Percentiles rank a stretch among this genome's conserved stretches.
phyloP scores from a whole-genome alignment of 30 jellyfish, hydroid and myxozoan genomes.

The Aurelia sp. region DNA sequence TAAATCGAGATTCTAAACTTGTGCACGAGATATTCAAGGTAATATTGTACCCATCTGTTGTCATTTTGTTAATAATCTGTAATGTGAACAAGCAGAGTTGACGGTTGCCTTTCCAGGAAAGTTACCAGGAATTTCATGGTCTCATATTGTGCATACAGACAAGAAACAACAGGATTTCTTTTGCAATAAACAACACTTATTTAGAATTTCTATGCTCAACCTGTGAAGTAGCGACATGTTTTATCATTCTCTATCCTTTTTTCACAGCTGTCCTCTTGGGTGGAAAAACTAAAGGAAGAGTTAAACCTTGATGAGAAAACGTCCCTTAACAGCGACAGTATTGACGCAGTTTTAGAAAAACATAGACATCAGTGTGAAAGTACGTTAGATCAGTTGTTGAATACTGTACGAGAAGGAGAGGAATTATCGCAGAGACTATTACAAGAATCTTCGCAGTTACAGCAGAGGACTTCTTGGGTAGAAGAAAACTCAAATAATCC shows the following conservation, averaged over 20 bases:
- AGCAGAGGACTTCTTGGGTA: constrained; percentile 40
- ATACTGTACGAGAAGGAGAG: constrained; percentile 97
- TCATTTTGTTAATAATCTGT: background rate
- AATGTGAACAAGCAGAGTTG: background rate
- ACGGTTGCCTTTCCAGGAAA: no score
- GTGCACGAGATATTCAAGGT: no score
- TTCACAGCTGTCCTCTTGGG: constrained; percentile 84
- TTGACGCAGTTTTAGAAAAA: constrained; percentile 87
- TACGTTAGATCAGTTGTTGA: constrained; percentile 81
- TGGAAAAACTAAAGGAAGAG: constrained; percentile 90
- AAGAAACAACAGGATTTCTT: no score
- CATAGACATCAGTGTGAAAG: constrained; percentile 93
- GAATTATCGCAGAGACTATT: constrained; percentile 78
- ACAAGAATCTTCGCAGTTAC: constrained; percentile 67
- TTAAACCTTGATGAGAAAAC: constrained; percentile 86
- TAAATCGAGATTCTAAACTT: no score
- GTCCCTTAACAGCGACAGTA: constrained; percentile 64
- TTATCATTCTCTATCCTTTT: background rate
- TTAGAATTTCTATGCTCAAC: background rate
- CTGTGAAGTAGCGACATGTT: background rate
- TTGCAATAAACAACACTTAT: no score
- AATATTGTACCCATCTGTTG: no score
- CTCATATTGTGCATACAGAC: no score
- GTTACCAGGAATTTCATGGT: no score
- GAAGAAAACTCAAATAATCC: constrained; percentile 37